Conservation (phyloP, 2,888 invertebrate genomes). For the Digitonthophagus gazella region DNA sequence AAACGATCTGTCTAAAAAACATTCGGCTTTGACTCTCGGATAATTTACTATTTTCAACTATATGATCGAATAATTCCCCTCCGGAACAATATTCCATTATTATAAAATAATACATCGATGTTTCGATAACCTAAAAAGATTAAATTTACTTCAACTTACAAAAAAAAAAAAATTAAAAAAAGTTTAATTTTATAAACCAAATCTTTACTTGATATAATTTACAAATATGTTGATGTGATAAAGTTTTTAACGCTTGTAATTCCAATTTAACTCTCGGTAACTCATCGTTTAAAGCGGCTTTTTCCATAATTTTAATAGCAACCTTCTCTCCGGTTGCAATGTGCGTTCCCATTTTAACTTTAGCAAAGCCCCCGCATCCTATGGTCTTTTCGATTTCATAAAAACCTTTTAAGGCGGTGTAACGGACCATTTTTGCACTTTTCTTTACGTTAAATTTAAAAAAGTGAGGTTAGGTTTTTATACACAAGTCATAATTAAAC, state of each 20-base stretch:
- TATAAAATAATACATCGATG: constrained; percentile 70
- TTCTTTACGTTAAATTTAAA: neutral
- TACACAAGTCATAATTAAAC: neutral
- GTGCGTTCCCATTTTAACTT: constrained; percentile 77
- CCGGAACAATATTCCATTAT: constrained; percentile 82
- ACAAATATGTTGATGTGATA: constrained; percentile 73
- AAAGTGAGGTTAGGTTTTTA: neutral
- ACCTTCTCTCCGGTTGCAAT: constrained; percentile 76
- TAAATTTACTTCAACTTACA: constrained; percentile 11
- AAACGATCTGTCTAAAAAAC: constrained; percentile 76
- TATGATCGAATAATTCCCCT: constrained; percentile 83
- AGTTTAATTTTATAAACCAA: too few species aligned
- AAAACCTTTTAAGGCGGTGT: constrained; percentile 58
- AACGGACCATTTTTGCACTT: constrained; percentile 52
- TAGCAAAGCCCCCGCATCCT: constrained; percentile 76
- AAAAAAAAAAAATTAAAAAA: constrained; percentile 8
- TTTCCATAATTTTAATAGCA: constrained; percentile 82
- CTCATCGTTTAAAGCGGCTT: constrained; percentile 68
- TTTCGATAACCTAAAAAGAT: constrained; percentile 62
- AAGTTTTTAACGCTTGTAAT: constrained; percentile 68
- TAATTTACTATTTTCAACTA: constrained; percentile 71
- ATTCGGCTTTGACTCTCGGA: constrained; percentile 70
- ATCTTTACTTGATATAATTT: constrained; percentile 69
- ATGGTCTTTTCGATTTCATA: constrained; percentile 70
- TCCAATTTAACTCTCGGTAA: constrained; percentile 70